These are phyloP conservation scores for Anoplopoma fimbria DNA, from an alignment of 2,113 vertebrate genomes.

Conservation along the genomic window DNA sequence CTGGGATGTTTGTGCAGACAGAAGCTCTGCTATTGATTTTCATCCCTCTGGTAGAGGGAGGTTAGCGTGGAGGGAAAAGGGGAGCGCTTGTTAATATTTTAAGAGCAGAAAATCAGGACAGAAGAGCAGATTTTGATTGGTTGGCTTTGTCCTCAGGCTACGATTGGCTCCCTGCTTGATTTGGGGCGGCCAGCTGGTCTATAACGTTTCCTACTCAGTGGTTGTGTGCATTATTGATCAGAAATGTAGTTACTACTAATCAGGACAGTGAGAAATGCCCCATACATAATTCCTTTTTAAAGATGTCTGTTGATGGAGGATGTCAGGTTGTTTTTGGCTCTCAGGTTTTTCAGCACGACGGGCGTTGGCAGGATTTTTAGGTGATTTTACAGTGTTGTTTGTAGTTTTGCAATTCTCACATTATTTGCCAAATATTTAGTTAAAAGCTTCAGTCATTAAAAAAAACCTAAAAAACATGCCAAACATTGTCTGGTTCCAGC, in stretches of 20 bases:
- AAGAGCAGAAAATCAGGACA: conserved; percentile 47
- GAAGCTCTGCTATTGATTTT: conserved; percentile 48
- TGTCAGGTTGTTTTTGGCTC: no score
- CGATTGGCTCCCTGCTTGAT: conserved; percentile 15
- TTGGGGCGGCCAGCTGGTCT: conserved; percentile 4
- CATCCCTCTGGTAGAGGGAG: conserved; percentile 21
- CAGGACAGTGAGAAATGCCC: neutral
- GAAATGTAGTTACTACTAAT: neutral
- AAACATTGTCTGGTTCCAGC: no score
- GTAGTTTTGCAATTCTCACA: no score
- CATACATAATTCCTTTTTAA: neutral
- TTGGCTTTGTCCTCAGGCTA: neutral
- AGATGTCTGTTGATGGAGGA: no score
- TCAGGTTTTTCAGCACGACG: no score
- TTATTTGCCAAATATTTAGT: no score
- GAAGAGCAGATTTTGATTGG: conserved; percentile 42
- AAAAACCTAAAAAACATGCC: no score
- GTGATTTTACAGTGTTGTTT: no score
- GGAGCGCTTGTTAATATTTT: conserved; percentile 58
- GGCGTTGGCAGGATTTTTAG: neutral
- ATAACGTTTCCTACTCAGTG: conserved; percentile 11
- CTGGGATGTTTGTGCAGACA: conserved; percentile 37
- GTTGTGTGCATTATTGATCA: conserved; percentile 9
- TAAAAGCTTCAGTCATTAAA: no score
- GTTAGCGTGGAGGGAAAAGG: neutral